Evolutionary conservation across 2,888 invertebrate genomes (phyloP).

Genomic region (Drosophila incognita): DNA sequence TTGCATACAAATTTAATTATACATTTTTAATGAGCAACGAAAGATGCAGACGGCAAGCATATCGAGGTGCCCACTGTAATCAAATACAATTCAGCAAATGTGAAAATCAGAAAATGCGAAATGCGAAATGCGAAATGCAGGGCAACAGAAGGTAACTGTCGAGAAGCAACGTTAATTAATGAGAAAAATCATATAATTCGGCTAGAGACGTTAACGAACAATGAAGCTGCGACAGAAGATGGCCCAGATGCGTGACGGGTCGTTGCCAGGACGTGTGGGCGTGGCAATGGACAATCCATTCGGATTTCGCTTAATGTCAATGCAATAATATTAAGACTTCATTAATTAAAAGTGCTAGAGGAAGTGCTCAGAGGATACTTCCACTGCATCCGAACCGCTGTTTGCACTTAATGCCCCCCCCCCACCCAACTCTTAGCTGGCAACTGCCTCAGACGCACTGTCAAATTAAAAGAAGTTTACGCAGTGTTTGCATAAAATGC

Average conservation of each 20-base stretch:
- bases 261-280: slow-evolving; percentile 45
- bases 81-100: slow-evolving; percentile 62
- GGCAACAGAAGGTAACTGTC: slow-evolving; percentile 50
- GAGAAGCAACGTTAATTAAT: slow-evolving; percentile 69
- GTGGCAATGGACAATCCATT: slow-evolving; percentile 45
- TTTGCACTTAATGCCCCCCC: slow-evolving; percentile 59
- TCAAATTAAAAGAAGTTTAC: slow-evolving; percentile 77
- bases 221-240: slow-evolving; percentile 15
- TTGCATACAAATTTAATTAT: slow-evolving; percentile 44
- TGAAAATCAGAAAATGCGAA: slow-evolving; percentile 6
- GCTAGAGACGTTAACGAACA: background rate
- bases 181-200: slow-evolving; percentile 66
- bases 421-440: background rate
- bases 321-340: slow-evolving; percentile 81
- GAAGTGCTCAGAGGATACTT: slow-evolving; percentile 11
- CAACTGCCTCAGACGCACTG: slow-evolving; percentile 36
- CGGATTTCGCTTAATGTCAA: slow-evolving; percentile 73
- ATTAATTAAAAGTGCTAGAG: slow-evolving; percentile 76
- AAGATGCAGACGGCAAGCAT: slow-evolving; percentile 18
- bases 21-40: slow-evolving; percentile 67
- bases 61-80: slow-evolving; percentile 47
- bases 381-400: slow-evolving; percentile 38
- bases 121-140: slow-evolving; percentile 1
- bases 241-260: slow-evolving; percentile 21
- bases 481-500: slow-evolving; percentile 77